Conservation (phyloP, 2,797 vertebrate genomes). For the Falco biarmicus region DNA sequence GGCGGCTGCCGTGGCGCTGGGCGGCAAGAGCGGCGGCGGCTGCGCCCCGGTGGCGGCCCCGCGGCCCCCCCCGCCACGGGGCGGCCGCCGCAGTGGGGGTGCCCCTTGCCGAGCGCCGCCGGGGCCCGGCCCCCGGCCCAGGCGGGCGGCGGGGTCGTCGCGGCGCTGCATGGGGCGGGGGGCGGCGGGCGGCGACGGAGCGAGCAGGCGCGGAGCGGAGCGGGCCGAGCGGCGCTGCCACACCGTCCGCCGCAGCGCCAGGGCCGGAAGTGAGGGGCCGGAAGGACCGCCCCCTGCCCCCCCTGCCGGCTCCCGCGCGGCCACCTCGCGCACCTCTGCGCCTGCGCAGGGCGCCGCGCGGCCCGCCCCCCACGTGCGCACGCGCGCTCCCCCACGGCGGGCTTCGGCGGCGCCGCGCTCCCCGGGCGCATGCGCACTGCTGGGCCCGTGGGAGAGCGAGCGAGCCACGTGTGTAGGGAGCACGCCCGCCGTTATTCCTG, state of each 20-base stretch:
- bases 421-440: background rate
- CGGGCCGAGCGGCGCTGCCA: background rate
- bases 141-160: slow-evolving; percentile 69
- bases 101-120: slow-evolving; percentile 55
- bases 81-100: slow-evolving; percentile 35
- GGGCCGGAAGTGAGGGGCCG: background rate
- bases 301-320: background rate
- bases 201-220: background rate
- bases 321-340: background rate
- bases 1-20: slow-evolving; percentile 24
- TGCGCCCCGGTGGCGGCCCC: slow-evolving; percentile 40
- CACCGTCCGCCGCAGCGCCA: slow-evolving; percentile 29
- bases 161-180: slow-evolving; percentile 71
- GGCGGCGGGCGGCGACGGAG: slow-evolving; percentile 9
- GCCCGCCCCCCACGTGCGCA: too few species aligned
- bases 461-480: background rate
- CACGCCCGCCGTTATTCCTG: fast-evolving
- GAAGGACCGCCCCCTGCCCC: slow-evolving; percentile 6
- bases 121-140: slow-evolving; percentile 60
- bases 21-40: slow-evolving; percentile 70
- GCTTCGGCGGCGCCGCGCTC: too few species aligned
- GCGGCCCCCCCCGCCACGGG: slow-evolving; percentile 43
- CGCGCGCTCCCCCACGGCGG: too few species aligned
- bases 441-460: too few species aligned
- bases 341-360: background rate